These are phyloP conservation scores for Antechinus flavipes DNA, from an alignment of 2,113 vertebrate species.

Conservation along the genomic window DNA sequence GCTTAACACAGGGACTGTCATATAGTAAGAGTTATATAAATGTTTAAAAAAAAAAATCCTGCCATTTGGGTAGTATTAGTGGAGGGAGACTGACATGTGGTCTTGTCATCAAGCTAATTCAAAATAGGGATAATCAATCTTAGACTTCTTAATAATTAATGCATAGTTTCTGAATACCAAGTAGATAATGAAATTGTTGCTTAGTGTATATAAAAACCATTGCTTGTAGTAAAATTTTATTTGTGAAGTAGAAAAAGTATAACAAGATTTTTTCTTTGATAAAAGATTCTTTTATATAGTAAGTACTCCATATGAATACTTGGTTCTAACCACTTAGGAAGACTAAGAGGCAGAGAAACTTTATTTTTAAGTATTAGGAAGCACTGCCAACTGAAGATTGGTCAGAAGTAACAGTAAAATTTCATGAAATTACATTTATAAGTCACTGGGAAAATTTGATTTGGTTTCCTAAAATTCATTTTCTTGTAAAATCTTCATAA, in stretches of 20 bases:
- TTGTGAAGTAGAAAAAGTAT: neutral
- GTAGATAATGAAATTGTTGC: neutral
- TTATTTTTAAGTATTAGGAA: conserved; percentile 13
- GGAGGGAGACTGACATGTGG: neutral
- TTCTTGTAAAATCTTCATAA: conserved; percentile 39
- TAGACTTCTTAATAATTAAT: neutral
- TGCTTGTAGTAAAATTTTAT: neutral
- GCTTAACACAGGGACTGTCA: neutral
- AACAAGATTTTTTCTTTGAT: conserved; percentile 23
- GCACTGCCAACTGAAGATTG: conserved; percentile 39
- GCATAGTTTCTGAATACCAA: conserved; percentile 36
- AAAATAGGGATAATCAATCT: conserved; percentile 1
- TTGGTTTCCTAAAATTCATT: conserved; percentile 65
- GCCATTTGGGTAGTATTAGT: neutral
- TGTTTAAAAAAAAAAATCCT: neutral
- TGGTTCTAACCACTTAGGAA: neutral
- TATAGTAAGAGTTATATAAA: neutral
- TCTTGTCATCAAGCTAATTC: neutral
- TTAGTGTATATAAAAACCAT: neutral
- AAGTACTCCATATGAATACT: neutral
- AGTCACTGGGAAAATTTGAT: conserved; percentile 41
- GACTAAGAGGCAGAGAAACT: neutral
- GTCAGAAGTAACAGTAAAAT: conserved; percentile 12
- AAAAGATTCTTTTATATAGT: conserved; percentile 38
- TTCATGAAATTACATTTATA: conserved; percentile 40